Percentiles rank a stretch among this genome's conserved stretches.
Evolutionary conservation across 2,113 vertebrate genomes (phyloP).

Genomic region (Fukomys damarensis): DNA sequence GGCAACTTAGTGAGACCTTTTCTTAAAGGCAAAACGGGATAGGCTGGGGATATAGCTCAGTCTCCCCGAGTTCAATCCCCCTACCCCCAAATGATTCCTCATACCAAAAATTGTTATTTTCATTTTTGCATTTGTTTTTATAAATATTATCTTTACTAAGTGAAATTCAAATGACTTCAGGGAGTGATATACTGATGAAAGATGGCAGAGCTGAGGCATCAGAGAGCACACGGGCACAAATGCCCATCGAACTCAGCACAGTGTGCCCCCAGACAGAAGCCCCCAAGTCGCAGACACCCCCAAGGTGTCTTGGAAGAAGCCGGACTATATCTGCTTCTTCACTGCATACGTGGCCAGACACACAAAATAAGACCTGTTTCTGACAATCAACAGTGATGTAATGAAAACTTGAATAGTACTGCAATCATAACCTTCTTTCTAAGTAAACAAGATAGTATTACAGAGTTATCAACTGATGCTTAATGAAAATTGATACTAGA

Average conservation of each 20-base stretch:
- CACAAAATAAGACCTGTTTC: not conserved
- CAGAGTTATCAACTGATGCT: conserved; percentile 56
- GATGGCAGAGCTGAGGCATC: not conserved
- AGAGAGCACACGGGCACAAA: fast-evolving
- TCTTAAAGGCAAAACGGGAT: too few relatives aligned
- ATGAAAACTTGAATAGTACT: conserved; percentile 41
- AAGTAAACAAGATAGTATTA: conserved; percentile 57
- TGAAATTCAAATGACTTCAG: not conserved
- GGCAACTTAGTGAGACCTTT: too few relatives aligned
- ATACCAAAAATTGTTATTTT: not conserved
- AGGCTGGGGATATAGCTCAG: not conserved
- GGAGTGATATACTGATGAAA: not conserved
- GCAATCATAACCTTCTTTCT: conserved; percentile 42
- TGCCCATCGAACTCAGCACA: not conserved
- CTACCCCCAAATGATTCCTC: not conserved
- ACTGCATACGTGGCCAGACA: not conserved
- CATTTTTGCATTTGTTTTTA: conserved; percentile 26
- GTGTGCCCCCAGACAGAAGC: fast-evolving
- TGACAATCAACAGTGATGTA: conserved; percentile 24
- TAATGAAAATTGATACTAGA: conserved; percentile 74
- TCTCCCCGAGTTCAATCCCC: not conserved
- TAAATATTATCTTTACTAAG: not conserved
- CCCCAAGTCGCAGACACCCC: not conserved
- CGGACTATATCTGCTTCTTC: not conserved
- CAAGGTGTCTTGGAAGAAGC: not conserved